phyloP scores from a whole-genome alignment of 2,888 invertebrate species.

The Papilio elwesi region DNA sequence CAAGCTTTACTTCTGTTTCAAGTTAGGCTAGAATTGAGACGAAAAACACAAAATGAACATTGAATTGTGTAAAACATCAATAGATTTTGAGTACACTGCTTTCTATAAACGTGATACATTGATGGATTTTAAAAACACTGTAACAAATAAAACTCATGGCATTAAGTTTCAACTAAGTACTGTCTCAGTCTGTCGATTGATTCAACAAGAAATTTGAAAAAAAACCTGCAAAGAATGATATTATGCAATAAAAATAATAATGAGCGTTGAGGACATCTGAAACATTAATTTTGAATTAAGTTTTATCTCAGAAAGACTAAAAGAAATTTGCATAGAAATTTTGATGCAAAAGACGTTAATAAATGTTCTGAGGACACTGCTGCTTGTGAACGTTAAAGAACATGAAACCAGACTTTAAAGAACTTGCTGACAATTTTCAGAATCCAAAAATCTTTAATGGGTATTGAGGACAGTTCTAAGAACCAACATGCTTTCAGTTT shows the following conservation, averaged over 20 bases:
- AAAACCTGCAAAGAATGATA: neutral
- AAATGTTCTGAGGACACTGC: neutral
- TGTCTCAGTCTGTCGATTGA: too few species aligned
- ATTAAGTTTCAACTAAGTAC: too few species aligned
- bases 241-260: neutral
- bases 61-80: neutral
- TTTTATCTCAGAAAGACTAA: neutral
- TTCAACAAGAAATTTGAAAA: neutral
- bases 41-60: neutral
- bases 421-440: neutral
- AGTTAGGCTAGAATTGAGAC: conserved; percentile 13
- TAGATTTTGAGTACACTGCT: neutral
- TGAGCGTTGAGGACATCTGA: neutral
- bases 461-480: neutral
- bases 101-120: neutral
- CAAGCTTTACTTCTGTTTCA: neutral
- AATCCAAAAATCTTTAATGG: neutral
- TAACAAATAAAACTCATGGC: too few species aligned
- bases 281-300: neutral
- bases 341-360: neutral
- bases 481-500: too few species aligned
- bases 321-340: neutral
- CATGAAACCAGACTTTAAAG: neutral
- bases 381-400: neutral
- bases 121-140: too few species aligned